Evolutionary conservation across 2,888 invertebrate species (phyloP).

Genomic region (Idaea aversata): DNA sequence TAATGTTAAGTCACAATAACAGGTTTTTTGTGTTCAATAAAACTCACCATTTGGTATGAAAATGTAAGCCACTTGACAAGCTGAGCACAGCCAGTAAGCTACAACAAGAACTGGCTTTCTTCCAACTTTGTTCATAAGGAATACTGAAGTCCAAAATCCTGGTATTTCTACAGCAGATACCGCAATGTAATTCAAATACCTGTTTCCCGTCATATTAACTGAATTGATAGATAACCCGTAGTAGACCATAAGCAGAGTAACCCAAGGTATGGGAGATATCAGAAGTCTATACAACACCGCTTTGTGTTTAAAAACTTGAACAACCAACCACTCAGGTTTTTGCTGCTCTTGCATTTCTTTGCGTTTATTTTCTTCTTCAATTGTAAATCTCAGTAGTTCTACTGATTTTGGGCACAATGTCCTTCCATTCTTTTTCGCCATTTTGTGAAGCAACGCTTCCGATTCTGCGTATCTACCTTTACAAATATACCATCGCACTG

Average conservation of each 20-base stretch:
- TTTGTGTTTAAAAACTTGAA: constrained; percentile 47
- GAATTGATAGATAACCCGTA: constrained; percentile 85
- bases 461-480: constrained; percentile 84
- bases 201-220: constrained; percentile 82
- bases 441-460: constrained; percentile 78
- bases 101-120: constrained; percentile 73
- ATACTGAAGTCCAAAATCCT: constrained; percentile 81
- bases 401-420: constrained; percentile 50
- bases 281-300: constrained; percentile 43
- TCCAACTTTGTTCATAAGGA: constrained; percentile 58
- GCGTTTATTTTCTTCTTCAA: constrained; percentile 41
- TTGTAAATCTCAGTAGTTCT: constrained; percentile 38
- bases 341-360: constrained; percentile 11
- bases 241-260: constrained; percentile 83
- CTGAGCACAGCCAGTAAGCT: constrained; percentile 80
- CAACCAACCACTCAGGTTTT: constrained; percentile 49
- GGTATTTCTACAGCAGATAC: constrained; percentile 84
- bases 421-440: constrained; percentile 80
- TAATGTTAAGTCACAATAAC: too few relatives aligned
- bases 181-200: constrained; percentile 82
- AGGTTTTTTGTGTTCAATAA: neutral
- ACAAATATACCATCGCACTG: constrained; percentile 87
- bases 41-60: constrained; percentile 72
- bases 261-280: constrained; percentile 80
- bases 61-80: constrained; percentile 77